Evolutionary conservation across 35 echinoderm and acorn worm species (phyloP).

Genomic region (Eucidaris tribuloides): DNA sequence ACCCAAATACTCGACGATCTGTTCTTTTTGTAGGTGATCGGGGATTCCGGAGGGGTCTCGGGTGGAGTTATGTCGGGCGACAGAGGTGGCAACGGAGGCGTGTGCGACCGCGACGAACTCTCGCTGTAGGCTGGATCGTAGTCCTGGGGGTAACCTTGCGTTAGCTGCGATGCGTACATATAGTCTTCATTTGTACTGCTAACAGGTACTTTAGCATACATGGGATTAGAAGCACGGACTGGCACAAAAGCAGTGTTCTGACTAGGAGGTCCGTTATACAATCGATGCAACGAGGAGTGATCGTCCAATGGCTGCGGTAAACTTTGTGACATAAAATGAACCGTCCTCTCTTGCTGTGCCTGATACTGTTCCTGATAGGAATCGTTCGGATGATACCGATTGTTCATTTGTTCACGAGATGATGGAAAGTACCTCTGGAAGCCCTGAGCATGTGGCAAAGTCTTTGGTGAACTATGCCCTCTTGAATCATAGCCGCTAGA

Average conservation of each 20-base stretch:
- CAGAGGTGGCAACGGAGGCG: slow-evolving; percentile 68
- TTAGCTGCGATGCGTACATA: neutral
- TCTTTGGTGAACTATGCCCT: slow-evolving; percentile 50
- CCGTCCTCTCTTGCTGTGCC: neutral
- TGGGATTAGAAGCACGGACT: neutral
- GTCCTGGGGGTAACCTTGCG: slow-evolving; percentile 4
- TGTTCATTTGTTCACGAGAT: neutral
- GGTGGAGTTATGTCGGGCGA: slow-evolving; percentile 74
- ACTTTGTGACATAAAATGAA: slow-evolving; percentile 5
- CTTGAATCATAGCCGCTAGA: slow-evolving; percentile 69
- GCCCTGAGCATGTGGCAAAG: neutral
- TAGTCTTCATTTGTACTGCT: neutral
- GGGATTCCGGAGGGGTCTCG: slow-evolving; percentile 48
- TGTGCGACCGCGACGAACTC: slow-evolving; percentile 77
- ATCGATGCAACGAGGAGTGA: neutral
- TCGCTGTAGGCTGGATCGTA: slow-evolving; percentile 48
- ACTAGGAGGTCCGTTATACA: neutral
- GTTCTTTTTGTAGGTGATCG: slow-evolving; percentile 17
- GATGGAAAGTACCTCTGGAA: slow-evolving; percentile 5
- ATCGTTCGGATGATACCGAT: neutral
- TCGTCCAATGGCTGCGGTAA: slow-evolving; percentile 1
- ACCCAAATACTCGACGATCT: slow-evolving; percentile 44
- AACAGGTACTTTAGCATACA: neutral
- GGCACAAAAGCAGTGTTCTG: slow-evolving; percentile 35
- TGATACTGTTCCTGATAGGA: slow-evolving; percentile 4